phyloP scores from a whole-genome alignment of 2,113 vertebrate species.

The Oreochromis tanganicae region DNA sequence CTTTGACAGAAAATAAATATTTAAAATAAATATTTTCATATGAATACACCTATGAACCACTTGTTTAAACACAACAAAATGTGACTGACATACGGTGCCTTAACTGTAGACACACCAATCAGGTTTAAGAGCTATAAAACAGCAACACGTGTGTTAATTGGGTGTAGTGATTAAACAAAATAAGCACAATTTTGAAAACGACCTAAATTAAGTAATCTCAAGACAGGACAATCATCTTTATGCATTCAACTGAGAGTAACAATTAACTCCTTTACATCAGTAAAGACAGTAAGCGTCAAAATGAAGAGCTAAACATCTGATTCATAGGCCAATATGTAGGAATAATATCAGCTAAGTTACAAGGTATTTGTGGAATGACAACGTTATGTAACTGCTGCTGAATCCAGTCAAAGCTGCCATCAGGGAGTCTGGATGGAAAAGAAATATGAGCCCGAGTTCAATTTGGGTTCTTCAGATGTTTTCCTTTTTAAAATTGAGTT shows the following conservation, averaged over 20 bases:
- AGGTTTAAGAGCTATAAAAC: neutral
- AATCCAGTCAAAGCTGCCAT: slow-evolving; percentile 1
- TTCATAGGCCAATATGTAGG: neutral
- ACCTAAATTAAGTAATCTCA: neutral
- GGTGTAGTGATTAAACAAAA: neutral
- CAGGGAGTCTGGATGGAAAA: neutral
- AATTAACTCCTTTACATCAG: neutral
- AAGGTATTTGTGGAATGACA: slow-evolving; percentile 27
- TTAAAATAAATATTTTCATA: neutral
- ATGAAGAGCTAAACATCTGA: neutral
- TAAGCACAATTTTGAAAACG: neutral
- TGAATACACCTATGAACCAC: neutral
- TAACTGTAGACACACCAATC: neutral
- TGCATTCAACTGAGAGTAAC: neutral
- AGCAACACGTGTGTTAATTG: neutral
- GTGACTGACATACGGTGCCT: neutral
- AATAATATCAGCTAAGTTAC: neutral
- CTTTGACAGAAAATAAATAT: neutral
- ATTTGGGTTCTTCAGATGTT: neutral
- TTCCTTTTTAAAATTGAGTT: neutral
- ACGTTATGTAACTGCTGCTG: slow-evolving; percentile 20
- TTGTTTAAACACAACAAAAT: neutral
- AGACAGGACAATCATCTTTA: neutral
- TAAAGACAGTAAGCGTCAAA: neutral
- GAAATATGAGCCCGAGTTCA: neutral